Evolutionary conservation across 2,888 invertebrate species (phyloP), one percentile per base, ranked within the genome.

Genomic region (Tetrapedia diversipes): DNA sequence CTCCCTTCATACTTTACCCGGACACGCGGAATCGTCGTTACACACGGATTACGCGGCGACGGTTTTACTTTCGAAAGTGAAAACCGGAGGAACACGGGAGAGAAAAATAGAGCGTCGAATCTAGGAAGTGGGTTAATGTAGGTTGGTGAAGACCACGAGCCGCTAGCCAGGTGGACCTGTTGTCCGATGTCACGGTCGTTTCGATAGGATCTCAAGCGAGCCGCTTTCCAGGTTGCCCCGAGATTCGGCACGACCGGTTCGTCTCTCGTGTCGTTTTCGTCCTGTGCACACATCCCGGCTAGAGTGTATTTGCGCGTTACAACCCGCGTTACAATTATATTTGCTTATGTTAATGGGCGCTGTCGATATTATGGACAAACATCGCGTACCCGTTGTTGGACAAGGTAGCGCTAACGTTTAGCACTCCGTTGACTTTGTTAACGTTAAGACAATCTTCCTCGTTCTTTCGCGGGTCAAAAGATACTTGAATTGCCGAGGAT

Each of bases 141-240:
- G 47, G 11, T 19, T 54, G 19, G 29, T 29, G 41, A 64, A 11
- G 53, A 53, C 43, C 64, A 1, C 39, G 37, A 79, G 73, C 4
- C 1, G 27, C 16, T 32, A 32, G 8, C 69, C 70, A 61, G n/a
- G n/a, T 83, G 74, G 77, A 82, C 81, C 82, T 81, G 75, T 80
- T 80, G 71, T 80, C 81, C 79, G 82, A 86, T 86, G 86, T 86
- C 86, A 86, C 71, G 84, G 86, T 80, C 85, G 80, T 81, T 79
- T 83, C 82, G 79, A 71, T 59, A 67, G 74, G 63, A 84, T 80
- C 80, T 76, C 71, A 69, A 76, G 8, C 24, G 61, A 51, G 65
- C 53, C 63, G 79, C 84, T 85, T 86, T 86, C 84, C 70, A 86
- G 8, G 73, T n/a, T 77, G 69, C 60, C 79, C 65, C 79, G 63